Percentiles rank a stretch among this genome's conserved stretches.
Evolutionary conservation across 2,888 invertebrate species (phyloP).

Genomic region (Meteorus cinctellus): DNA sequence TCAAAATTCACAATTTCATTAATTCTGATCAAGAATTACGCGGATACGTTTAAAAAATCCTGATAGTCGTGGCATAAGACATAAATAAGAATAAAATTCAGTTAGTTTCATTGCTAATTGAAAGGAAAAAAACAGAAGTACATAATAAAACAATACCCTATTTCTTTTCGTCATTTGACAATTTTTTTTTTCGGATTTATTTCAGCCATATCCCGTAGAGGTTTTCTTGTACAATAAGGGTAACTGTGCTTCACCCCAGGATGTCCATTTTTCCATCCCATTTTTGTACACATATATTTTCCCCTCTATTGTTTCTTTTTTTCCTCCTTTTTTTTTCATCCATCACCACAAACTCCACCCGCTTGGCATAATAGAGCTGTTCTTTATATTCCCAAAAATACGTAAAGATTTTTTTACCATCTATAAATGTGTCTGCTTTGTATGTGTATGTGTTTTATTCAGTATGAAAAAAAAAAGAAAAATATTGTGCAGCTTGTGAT

Average conservation of each 20-base stretch:
- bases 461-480: constrained; percentile 22
- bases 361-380: constrained; percentile 36
- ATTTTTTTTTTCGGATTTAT: neutral
- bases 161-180: too few relatives aligned
- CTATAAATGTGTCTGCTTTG: neutral
- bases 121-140: too few relatives aligned
- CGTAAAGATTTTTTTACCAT: constrained; percentile 21
- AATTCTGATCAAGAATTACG: too few relatives aligned
- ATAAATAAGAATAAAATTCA: too few relatives aligned
- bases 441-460: neutral
- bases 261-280: constrained; percentile 40
- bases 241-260: constrained; percentile 33
- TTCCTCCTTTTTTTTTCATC: constrained; percentile 28
- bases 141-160: too few relatives aligned
- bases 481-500: constrained; percentile 60
- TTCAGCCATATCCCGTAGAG: neutral
- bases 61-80: too few relatives aligned
- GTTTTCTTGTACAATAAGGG: constrained; percentile 45
- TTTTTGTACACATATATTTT: constrained; percentile 19
- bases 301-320: neutral
- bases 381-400: constrained; percentile 34
- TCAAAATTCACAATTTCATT: too few relatives aligned
- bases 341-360: constrained; percentile 27
- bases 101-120: too few relatives aligned
- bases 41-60: too few relatives aligned